Evolutionary conservation across 2,888 invertebrate genomes (phyloP).

Genomic region (Capitulum mitella): DNA sequence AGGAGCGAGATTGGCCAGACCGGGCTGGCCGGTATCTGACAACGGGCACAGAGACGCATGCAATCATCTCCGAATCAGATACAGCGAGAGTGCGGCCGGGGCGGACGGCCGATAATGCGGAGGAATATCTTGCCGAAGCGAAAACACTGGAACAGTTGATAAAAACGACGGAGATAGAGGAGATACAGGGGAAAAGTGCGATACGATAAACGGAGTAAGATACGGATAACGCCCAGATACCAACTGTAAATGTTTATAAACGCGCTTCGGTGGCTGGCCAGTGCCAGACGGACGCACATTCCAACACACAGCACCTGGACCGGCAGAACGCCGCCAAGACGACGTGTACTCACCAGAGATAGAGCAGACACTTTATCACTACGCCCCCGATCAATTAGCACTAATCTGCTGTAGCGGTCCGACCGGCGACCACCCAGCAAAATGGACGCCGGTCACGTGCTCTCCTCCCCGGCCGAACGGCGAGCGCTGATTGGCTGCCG

Average conservation of each 20-base stretch:
- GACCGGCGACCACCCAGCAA: neutral
- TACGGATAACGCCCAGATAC: conserved; percentile 18
- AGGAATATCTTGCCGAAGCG: conserved; percentile 16
- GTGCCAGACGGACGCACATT: neutral
- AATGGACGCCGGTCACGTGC: neutral
- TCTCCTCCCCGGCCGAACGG: neutral
- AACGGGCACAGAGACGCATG: neutral
- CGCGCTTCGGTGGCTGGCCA: neutral
- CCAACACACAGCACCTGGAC: neutral
- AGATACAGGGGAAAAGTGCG: conserved; percentile 16
- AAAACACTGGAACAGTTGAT: conserved; percentile 10
- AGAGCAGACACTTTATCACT: neutral
- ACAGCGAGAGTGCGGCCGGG: neutral
- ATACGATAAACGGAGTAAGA: conserved; percentile 22
- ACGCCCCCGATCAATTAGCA: neutral
- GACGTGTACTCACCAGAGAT: neutral
- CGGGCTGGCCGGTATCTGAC: neutral
- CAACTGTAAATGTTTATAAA: conserved; percentile 9
- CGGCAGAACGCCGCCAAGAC: neutral
- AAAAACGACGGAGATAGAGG: conserved; percentile 16
- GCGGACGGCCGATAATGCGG: neutral
- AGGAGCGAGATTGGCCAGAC: too few species aligned
- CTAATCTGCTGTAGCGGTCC: conserved; percentile 5
- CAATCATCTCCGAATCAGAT: neutral
- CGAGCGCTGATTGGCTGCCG: neutral